These are phyloP conservation scores for Dermatemys mawii DNA, from an alignment of 2,113 vertebrate species.

Conservation along the genomic window DNA sequence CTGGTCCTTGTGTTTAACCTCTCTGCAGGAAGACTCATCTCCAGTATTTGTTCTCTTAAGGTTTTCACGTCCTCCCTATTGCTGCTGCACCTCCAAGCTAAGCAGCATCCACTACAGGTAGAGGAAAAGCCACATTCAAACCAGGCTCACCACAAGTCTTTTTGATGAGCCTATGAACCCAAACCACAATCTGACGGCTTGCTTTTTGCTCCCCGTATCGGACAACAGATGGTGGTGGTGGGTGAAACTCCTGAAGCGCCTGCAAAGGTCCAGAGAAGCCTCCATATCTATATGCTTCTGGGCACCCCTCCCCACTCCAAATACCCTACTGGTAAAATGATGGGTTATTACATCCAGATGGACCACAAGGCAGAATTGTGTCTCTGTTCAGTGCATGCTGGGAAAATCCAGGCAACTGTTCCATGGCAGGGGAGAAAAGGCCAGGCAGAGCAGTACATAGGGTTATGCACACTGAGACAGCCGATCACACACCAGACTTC, in stretches of 20 bases:
- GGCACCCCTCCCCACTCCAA: too few species aligned
- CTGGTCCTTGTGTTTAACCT: not conserved
- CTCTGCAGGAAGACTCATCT: not conserved
- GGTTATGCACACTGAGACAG: not conserved
- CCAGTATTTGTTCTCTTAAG: accelerated
- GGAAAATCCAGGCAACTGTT: not conserved
- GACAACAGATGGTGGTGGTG: not conserved
- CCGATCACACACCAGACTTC: not conserved
- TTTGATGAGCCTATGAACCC: not conserved
- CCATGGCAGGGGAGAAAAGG: not conserved
- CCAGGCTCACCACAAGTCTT: not conserved
- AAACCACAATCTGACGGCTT: constrained; percentile 16
- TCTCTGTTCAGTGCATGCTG: not conserved
- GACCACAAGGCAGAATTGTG: not conserved
- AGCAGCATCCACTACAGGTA: not conserved
- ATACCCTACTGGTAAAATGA: not conserved
- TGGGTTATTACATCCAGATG: not conserved
- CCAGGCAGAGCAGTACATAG: not conserved
- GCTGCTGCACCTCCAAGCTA: not conserved
- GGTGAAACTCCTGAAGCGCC: not conserved
- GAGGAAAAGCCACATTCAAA: not conserved
- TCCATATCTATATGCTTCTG: accelerated
- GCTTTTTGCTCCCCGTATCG: constrained; percentile 18
- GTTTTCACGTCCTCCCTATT: not conserved
- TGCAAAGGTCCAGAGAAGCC: not conserved